Conservation (phyloP, 2,113 vertebrate species). For the Peromyscus polionotus region DNA sequence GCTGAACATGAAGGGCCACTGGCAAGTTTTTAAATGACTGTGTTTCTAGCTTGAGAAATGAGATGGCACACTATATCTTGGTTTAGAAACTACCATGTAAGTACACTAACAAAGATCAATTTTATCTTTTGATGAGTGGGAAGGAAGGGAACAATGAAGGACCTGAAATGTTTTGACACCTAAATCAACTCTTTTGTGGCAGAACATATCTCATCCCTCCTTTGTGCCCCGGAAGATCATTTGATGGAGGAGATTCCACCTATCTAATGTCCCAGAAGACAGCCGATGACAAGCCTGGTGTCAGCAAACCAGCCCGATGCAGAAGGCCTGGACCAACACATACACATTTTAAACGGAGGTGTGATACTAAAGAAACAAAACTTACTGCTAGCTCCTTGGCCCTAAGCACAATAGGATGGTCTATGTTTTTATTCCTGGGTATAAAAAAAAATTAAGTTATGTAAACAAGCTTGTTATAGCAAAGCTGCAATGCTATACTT, state of each 20-base stretch:
- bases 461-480: background rate
- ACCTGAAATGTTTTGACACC: background rate
- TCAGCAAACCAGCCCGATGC: background rate
- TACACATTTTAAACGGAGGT: background rate
- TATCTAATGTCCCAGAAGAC: accelerated
- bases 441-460: background rate
- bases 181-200: background rate
- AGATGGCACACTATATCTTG: background rate
- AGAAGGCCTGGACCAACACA: background rate
- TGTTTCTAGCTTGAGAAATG: constrained; percentile 23
- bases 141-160: background rate
- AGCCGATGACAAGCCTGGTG: background rate
- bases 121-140: background rate
- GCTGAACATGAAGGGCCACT: background rate
- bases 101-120: background rate
- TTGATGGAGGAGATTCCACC: background rate
- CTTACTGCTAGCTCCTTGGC: background rate
- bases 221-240: background rate
- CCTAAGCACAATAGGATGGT: background rate
- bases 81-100: background rate
- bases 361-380: background rate
- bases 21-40: background rate
- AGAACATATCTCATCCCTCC: background rate
- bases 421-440: background rate
- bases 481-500: background rate